Conservation (phyloP, 2,888 invertebrate species). For the Chalcis sispes region DNA sequence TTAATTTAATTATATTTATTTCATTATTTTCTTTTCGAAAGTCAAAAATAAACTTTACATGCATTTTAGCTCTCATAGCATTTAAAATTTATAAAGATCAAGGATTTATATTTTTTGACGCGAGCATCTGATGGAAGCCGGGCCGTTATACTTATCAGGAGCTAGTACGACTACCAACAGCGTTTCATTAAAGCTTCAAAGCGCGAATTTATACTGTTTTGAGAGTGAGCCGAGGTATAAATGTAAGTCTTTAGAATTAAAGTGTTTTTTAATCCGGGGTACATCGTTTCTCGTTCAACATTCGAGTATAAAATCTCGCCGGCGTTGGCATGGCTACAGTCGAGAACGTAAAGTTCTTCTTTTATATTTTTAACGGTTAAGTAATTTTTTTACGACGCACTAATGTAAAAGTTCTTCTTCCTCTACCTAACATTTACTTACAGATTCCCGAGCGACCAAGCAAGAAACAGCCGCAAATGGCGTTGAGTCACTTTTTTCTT, state of each 20-base stretch:
- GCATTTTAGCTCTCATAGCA: neutral
- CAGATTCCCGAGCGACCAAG: constrained; percentile 9
- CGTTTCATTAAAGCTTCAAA: neutral
- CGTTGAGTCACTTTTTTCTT: constrained; percentile 17
- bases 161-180: too few relatives aligned
- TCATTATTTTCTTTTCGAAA: too few relatives aligned
- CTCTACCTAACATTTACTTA: neutral
- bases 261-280: constrained; percentile 24
- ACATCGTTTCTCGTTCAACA: constrained; percentile 36
- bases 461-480: constrained; percentile 48
- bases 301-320: constrained; percentile 37
- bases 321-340: neutral
- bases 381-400: constrained; percentile 54
- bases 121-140: too few relatives aligned
- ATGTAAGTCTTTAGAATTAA: constrained; percentile 24
- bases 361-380: constrained; percentile 34
- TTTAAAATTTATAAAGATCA: neutral
- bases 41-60: too few relatives aligned
- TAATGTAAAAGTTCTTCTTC: constrained; percentile 51
- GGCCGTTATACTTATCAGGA: too few relatives aligned
- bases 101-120: neutral
- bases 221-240: neutral
- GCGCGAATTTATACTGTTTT: neutral
- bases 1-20: too few relatives aligned
- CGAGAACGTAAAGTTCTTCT: constrained; percentile 14